phyloP scores from a whole-genome alignment of 2,888 invertebrate genomes.

The Ceriagrion tenellum region DNA sequence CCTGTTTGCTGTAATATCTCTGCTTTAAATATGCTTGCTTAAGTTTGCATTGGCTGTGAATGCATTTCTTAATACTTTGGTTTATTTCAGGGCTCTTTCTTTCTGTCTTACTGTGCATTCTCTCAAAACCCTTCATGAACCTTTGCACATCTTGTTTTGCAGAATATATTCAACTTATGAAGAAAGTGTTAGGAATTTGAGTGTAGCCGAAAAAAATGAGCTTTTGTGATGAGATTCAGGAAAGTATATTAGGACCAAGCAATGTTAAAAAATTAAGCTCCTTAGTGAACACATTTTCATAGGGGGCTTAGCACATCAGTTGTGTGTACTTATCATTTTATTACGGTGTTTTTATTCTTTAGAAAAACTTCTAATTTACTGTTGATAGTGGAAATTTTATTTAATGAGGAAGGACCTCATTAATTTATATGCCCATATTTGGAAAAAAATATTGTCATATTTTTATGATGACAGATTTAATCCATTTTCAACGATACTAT shows the following conservation, averaged over 20 bases:
- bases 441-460: constrained; percentile 36
- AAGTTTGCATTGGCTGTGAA: background rate
- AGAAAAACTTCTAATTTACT: background rate
- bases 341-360: background rate
- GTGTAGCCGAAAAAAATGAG: background rate
- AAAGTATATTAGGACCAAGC: background rate
- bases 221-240: background rate
- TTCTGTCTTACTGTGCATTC: background rate
- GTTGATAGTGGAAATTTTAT: background rate
- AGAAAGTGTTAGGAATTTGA: constrained; percentile 10
- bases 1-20: constrained; percentile 24
- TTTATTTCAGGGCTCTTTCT: constrained; percentile 31
- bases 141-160: constrained; percentile 36
- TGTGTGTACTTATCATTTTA: background rate
- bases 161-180: constrained; percentile 27
- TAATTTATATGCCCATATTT: background rate
- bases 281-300: background rate
- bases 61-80: constrained; percentile 40
- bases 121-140: constrained; percentile 9
- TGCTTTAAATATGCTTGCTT: constrained; percentile 52
- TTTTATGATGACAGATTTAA: background rate
- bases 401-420: background rate
- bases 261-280: background rate
- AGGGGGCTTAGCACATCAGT: background rate
- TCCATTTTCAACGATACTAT: background rate